Conservation (phyloP, 1,140 invertebrate species). For the Drosophila micromelanica region DNA sequence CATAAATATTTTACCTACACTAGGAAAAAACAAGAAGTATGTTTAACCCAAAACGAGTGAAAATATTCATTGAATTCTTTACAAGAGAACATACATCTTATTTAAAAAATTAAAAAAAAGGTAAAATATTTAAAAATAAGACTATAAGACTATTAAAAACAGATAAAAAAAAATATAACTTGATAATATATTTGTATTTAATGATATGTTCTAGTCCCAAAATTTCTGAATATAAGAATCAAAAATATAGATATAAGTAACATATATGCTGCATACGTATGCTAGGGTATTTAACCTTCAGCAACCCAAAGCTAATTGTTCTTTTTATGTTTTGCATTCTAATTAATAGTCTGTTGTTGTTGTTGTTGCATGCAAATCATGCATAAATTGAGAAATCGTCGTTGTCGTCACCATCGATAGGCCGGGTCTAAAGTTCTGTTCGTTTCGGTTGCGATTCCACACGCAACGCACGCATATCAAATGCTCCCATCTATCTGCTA, state of each 20-base stretch:
- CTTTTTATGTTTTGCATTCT: conserved; percentile 39
- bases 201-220: too few species aligned
- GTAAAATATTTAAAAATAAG: too few species aligned
- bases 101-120: too few species aligned
- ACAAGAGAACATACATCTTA: too few species aligned
- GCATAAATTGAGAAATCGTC: conserved; percentile 57
- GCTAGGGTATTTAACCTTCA: neutral
- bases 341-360: conserved; percentile 51
- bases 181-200: too few species aligned
- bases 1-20: too few species aligned
- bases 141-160: too few species aligned
- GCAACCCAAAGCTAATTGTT: neutral
- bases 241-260: neutral
- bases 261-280: neutral
- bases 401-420: conserved; percentile 46
- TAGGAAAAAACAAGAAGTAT: too few species aligned
- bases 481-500: conserved; percentile 37
- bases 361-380: conserved; percentile 66
- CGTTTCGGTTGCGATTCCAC: conserved; percentile 7
- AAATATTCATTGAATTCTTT: too few species aligned
- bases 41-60: too few species aligned
- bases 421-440: conserved; percentile 10
- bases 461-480: conserved; percentile 62
- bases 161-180: too few species aligned
- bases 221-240: too few species aligned